phyloP scores from a whole-genome alignment of 2,113 vertebrate genomes.

The Empidonax alnorum region DNA sequence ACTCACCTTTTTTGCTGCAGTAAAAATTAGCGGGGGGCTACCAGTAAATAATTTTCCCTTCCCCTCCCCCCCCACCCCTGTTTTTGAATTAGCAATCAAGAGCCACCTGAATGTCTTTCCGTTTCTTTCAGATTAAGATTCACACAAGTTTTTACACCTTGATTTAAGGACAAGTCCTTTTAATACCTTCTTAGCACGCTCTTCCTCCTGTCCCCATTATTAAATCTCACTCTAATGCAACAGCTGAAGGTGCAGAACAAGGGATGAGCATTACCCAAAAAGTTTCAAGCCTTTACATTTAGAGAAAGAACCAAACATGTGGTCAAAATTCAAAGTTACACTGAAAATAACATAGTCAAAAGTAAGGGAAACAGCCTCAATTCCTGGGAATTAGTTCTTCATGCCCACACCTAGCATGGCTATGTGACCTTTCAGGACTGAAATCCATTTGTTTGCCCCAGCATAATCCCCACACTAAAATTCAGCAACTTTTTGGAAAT shows the following conservation, averaged over 20 bases:
- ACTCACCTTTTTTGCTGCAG: neutral
- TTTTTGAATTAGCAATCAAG: neutral
- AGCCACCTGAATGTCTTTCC: neutral
- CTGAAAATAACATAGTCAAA: neutral
- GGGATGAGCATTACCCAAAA: rapidly evolving
- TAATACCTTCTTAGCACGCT: neutral
- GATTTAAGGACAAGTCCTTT: neutral
- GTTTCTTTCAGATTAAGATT: neutral
- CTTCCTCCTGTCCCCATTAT: neutral
- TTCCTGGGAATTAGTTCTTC: neutral
- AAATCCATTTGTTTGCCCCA: neutral
- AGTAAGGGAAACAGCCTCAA: rapidly evolving
- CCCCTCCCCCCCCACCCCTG: rapidly evolving
- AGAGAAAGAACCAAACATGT: neutral
- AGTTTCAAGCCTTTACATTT: neutral
- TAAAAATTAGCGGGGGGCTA: neutral
- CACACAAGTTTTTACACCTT: neutral
- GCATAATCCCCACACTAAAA: neutral
- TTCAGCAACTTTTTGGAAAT: neutral
- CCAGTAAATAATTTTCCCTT: neutral
- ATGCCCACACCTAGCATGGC: rapidly evolving
- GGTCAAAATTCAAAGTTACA: neutral
- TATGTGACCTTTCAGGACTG: neutral
- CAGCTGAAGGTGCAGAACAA: neutral
- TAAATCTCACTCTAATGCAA: neutral